Evolutionary conservation across 2,113 vertebrate species (phyloP), one percentile per base, ranked within the genome.

Genomic region (Hemiprocne comata): DNA sequence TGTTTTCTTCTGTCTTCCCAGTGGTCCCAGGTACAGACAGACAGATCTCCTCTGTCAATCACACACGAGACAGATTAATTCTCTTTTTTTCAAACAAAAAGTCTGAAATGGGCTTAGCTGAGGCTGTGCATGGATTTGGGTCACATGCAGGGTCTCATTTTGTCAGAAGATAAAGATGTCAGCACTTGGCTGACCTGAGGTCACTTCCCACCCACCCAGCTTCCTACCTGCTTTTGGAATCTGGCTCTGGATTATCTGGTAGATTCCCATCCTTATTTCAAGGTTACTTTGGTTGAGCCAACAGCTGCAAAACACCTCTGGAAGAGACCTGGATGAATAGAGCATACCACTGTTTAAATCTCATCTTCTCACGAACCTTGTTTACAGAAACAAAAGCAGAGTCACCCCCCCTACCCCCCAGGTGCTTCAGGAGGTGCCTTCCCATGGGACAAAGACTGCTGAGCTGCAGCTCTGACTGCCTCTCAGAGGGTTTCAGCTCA

Each of bases 41-140:
- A 21, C 46, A 29, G 26, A 28, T 64, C 33, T 83, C 57, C 17
- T 51, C 38, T 33, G 28, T 1, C 55, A 50, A 24, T 28, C 70
- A 67, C 0, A 0, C 71, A 55, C 13, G 21, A 53, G 10, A 7
- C n/a, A 51, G 44, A 55, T 5, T 3, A n/a, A 2, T 23, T 50
- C 18, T 50, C 23, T 9, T n/a, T 33, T 55, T 73, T 20, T 11
- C 24, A 72, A 10, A 61, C 36, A 62, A 40, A 29, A 71, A 67
- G 51, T 60, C 6, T 28, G 36, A 42, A 36, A 58, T 6, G 19
- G 46, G 5, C 51, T 58, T 57, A 20, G 24, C 17, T 36, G 34
- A 46, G 42, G 15, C 54, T 13, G 24, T 13, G 13, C 42, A 44
- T 8, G 6, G 25, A 57, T 78, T 44, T 75, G 69, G 38, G 44